Conservation (phyloP, 2,113 vertebrate species). For the Cepphus grylle region DNA sequence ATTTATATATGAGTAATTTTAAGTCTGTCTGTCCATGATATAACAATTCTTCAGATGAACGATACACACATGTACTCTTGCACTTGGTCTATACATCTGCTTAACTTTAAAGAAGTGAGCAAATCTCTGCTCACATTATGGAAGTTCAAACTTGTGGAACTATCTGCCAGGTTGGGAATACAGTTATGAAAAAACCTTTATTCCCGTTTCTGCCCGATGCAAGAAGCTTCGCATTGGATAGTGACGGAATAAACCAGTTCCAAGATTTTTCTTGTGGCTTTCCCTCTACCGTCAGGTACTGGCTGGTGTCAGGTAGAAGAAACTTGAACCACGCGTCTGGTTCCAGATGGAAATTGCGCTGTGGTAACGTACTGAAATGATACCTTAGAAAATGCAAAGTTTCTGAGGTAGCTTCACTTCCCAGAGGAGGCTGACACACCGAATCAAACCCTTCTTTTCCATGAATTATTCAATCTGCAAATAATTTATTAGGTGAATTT, state of each 20-base stretch:
- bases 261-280: neutral
- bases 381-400: neutral
- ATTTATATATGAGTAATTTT: neutral
- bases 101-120: neutral
- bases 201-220: neutral
- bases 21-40: neutral
- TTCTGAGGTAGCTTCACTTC: neutral
- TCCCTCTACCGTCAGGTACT: neutral
- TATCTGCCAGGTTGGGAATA: neutral
- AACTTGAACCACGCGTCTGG: neutral
- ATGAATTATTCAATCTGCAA: conserved; percentile 40
- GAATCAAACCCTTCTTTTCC: neutral
- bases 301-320: neutral
- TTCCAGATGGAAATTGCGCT: neutral
- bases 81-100: neutral
- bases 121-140: neutral
- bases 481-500: conserved; percentile 53
- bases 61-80: neutral
- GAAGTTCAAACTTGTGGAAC: neutral
- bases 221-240: neutral
- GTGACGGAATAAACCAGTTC: neutral
- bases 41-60: neutral
- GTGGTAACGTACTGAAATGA: neutral
- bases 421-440: neutral
- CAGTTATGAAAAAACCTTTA: neutral